Evolutionary conservation across 2,797 vertebrate species (phyloP), one percentile per base, ranked within the genome.

Genomic region (Dendrocincla fuliginosa): DNA sequence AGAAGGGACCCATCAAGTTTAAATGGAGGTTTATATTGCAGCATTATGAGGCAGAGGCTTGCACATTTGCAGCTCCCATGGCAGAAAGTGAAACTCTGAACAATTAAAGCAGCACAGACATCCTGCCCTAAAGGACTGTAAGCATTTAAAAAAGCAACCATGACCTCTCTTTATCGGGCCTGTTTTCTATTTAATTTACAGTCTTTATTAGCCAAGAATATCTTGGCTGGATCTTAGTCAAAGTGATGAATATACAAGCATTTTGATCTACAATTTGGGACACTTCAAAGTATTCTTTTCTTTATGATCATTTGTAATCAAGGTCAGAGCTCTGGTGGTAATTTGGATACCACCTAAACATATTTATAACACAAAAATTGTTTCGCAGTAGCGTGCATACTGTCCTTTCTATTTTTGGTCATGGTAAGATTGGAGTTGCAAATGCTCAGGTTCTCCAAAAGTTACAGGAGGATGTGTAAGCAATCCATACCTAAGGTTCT

Each of bases 1-100:
- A 89, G 80, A 78, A 93, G 85, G 94, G 93, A 96, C 96, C 92
- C 94, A 97, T 97, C 96, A 96, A 95, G 93, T 94, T 97, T 96
- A 96, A 97, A 97, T 95, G 88, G 93, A 95, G 60, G 94, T 81
- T 92, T 90, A 71, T 85, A 92, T 74, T 96, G 84, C 89, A 14
- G 88, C 79, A 46, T 95, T 94, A 91, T 92, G 96, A 96, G 89
- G 53, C 73, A 50, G 35, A 88, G 86, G 50, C 75, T 79, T 59
- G 76, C 69, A 76, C 71, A 81, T 91, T 83, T 89, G 92, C 85
- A 84, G 71, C 70, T 96, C 94, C 96, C 90, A 95, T 80, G 76
- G 73, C 90, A 80, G 93, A 94, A 94, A 95, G 89, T 76, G 64
- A 87, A 97, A 97, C 95, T 93, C 79, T 50, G 69, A 91, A 95